These are phyloP conservation scores for Paracanthobrama guichenoti DNA, from an alignment of 2,113 vertebrate genomes.

Conservation along the genomic window DNA sequence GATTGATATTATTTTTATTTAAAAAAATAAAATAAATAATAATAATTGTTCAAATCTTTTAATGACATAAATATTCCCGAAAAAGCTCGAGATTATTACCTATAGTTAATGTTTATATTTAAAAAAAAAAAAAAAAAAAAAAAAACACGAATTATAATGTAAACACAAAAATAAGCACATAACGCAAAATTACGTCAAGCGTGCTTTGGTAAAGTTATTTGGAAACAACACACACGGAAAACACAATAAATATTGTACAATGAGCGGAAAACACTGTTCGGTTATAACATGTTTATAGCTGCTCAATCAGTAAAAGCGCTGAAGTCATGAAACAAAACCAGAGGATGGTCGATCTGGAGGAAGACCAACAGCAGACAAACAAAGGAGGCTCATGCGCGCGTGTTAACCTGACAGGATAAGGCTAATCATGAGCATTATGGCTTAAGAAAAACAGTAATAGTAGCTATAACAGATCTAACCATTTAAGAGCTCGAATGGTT, in stretches of 20 bases:
- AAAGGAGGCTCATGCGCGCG: conserved; percentile 41
- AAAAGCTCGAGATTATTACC: not conserved
- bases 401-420: conserved; percentile 42
- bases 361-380: conserved; percentile 36
- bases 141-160: not conserved
- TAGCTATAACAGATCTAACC: not conserved
- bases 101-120: not conserved
- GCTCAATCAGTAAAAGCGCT: not conserved
- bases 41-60: not conserved
- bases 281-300: not conserved
- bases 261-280: not conserved
- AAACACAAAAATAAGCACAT: not conserved
- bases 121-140: no score
- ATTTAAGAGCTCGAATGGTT: not conserved
- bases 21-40: no score
- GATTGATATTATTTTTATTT: no score
- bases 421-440: conserved; percentile 41
- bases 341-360: not conserved
- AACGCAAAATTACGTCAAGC: not conserved
- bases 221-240: no score
- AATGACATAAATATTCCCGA: not conserved
- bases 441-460: conserved; percentile 15
- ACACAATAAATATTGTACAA: not conserved
- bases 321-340: not conserved
- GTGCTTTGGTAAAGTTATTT: not conserved